phyloP scores from a whole-genome alignment of 2,797 vertebrate genomes.

The Micropoecilia bifurca region DNA sequence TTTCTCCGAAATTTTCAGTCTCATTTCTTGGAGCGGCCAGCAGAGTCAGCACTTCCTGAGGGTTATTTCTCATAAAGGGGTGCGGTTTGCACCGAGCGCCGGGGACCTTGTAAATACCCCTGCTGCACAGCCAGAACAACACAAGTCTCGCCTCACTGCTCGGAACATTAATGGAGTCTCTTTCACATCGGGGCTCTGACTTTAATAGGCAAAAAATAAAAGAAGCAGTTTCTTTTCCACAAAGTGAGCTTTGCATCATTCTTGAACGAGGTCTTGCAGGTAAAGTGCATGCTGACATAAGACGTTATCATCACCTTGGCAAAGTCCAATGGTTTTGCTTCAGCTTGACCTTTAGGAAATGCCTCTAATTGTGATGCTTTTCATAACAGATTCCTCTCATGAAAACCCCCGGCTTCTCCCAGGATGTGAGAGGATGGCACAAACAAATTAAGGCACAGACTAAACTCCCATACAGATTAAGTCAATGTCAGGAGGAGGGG shows the following conservation, averaged over 20 bases:
- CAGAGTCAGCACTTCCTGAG: slow-evolving; percentile 72
- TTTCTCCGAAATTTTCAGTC: slow-evolving; percentile 59
- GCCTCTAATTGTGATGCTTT: slow-evolving; percentile 45
- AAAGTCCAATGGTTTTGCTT: slow-evolving; percentile 26
- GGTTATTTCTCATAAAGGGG: slow-evolving; percentile 71
- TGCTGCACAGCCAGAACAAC: slow-evolving; percentile 62
- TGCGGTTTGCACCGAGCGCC: slow-evolving; percentile 44
- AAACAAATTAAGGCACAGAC: slow-evolving; percentile 44
- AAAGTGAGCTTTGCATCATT: slow-evolving; percentile 7
- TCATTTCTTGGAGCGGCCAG: slow-evolving; percentile 57
- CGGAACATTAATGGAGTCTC: slow-evolving; percentile 57
- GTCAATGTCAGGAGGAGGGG: slow-evolving; percentile 50
- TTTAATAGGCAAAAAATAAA: slow-evolving; percentile 48
- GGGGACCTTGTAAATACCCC: slow-evolving; percentile 72
- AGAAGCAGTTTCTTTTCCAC: slow-evolving; percentile 6
- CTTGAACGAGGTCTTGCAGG: slow-evolving; percentile 23
- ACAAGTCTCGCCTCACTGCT: slow-evolving; percentile 41
- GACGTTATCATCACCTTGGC: slow-evolving; percentile 37
- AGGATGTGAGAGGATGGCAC: slow-evolving; percentile 20
- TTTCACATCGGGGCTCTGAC: slow-evolving; percentile 33
- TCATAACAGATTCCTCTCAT: slow-evolving; percentile 32
- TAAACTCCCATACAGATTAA: slow-evolving; percentile 63
- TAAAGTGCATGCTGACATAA: slow-evolving; percentile 54
- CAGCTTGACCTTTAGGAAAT: slow-evolving; percentile 51
- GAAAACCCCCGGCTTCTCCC: neutral